These are phyloP conservation scores for Hippopotamyrus pictus DNA, from an alignment of 2,797 vertebrate genomes.

Conservation along the genomic window DNA sequence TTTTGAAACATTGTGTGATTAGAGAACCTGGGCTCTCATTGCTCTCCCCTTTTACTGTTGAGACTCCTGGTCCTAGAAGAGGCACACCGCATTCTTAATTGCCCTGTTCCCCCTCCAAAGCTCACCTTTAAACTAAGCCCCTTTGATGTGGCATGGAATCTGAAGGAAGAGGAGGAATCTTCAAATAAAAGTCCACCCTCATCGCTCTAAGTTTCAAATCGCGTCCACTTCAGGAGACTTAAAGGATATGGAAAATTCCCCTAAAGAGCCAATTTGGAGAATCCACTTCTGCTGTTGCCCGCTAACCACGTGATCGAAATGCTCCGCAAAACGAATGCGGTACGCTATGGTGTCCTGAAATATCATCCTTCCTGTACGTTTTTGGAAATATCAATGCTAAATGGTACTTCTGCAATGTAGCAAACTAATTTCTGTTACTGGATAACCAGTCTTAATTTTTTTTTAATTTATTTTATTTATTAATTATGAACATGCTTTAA, in stretches of 20 bases:
- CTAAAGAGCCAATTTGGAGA: neutral
- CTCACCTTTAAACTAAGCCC: neutral
- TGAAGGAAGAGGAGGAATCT: neutral
- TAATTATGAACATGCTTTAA: neutral
- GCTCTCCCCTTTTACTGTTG: neutral
- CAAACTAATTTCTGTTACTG: slow-evolving; percentile 1
- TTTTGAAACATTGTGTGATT: neutral
- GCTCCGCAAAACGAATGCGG: neutral
- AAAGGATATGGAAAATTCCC: neutral
- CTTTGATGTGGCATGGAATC: neutral
- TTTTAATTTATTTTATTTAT: neutral
- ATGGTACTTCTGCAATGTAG: slow-evolving; percentile 4
- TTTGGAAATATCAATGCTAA: neutral
- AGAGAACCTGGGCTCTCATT: neutral
- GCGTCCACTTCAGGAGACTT: neutral
- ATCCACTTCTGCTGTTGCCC: neutral
- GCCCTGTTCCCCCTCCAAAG: neutral
- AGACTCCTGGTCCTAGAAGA: neutral
- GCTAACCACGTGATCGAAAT: neutral
- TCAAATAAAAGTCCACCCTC: neutral
- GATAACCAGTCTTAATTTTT: neutral
- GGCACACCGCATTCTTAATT: neutral
- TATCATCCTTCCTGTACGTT: neutral
- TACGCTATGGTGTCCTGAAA: neutral
- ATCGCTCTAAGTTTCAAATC: neutral